Base-by-base conservation (phyloP, 2,797 vertebrate species). In the Saxicola maurus region DNA sequence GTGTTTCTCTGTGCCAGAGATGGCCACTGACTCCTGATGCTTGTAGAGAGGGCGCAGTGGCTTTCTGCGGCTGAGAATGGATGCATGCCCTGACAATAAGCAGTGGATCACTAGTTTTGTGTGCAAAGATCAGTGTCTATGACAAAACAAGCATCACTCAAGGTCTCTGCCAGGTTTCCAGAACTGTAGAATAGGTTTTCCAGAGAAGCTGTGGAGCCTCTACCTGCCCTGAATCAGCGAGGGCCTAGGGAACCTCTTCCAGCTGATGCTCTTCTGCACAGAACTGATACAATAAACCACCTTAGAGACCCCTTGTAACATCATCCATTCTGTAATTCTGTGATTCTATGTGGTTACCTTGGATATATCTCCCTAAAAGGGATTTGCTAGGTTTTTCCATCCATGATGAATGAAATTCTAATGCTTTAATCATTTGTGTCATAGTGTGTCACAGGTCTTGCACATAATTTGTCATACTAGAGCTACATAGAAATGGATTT, bases 11-110 rank as follows among this genome's bases (percentile, higher is more conserved):
- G 42, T 46, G 19, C 3, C 6, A 56, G 51, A 65, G 46, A 38
- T 5, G 17, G 7, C 9, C 18, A 30, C 3, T 28, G 27, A 12
- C 16, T 68, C 21, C n/a, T 60, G 14, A 8, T n/a, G 17, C 16
- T 72, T 19, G 12, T 12, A 51, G 30, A 25, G 15, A 30, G 51
- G 37, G 19, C 0, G 0, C 24, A 33, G 31, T 9, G 33, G 2
- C 1, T 35, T 60, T 64, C 56, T 46, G 21, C 10, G 37, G 15
- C 33, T 56, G 11, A 13, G 21, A 5, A 8, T 45, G 13, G 43
- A 24, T 45, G 21, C 10, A 11, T 38, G 38, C 14, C 25, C 28
- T 31, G 43, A 30, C 21, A 40, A 37, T 27, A 55, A 37, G 7
- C 40, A 42, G 30, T 3, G 12, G 6, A 17, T 31, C n/a, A 38